These are phyloP conservation scores for Romanogobio albipinnatus DNA, from an alignment of 2,113 vertebrate genomes.

Conservation along the genomic window DNA sequence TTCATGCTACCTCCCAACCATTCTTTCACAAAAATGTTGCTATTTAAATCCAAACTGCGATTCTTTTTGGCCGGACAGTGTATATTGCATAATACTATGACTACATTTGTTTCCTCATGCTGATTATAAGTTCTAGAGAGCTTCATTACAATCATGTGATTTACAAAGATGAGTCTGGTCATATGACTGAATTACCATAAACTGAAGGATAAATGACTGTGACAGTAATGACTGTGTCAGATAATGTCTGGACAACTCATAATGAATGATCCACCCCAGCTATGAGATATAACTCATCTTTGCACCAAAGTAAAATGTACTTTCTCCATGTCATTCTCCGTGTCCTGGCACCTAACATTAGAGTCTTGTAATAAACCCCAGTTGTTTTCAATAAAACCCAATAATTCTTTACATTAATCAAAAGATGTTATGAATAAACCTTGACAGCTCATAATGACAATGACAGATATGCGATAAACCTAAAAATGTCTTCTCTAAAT, in stretches of 20 bases:
- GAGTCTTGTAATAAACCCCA: not conserved
- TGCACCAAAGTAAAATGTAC: not conserved
- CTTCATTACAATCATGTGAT: not conserved
- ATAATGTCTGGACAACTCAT: not conserved
- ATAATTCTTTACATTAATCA: not conserved
- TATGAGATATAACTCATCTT: not conserved
- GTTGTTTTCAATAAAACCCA: not conserved
- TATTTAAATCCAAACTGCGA: too few species aligned
- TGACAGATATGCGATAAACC: not conserved
- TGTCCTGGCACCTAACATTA: not conserved
- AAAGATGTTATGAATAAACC: not conserved
- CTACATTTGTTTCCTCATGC: not conserved
- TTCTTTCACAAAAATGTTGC: too few species aligned
- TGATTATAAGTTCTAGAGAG: not conserved
- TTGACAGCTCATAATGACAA: constrained; percentile 3
- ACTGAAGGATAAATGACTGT: not conserved
- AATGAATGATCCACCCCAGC: not conserved
- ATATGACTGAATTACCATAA: not conserved
- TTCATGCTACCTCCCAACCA: too few species aligned
- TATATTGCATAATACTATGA: not conserved
- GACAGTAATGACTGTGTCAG: not conserved
- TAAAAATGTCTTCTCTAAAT: not conserved
- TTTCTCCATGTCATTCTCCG: not conserved
- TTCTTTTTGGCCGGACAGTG: too few species aligned
- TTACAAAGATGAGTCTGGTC: not conserved